Evolutionary conservation across 2,797 vertebrate species (phyloP), one percentile per base, ranked within the genome.

Genomic region (Tamandua tetradactyla): DNA sequence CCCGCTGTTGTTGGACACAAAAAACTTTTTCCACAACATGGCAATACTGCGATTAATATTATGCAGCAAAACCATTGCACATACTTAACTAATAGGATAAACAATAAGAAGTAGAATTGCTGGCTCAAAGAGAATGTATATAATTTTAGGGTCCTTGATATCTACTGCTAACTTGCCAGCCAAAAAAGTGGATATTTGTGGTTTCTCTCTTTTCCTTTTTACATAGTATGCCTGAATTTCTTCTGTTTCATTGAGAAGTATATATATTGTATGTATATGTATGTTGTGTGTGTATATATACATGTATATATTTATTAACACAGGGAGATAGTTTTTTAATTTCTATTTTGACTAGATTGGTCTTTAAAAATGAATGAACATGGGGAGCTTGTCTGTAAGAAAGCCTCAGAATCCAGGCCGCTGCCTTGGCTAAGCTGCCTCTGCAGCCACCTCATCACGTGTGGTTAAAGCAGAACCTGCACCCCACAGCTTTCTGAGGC

Each of bases 1-100:
- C 27, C 72, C 59, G 42, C 57, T 94, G 89, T 91, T 84, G 30
- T 91, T 84, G 30, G 84, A 27, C 69, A 69, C 86, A 82, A 94
- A 79, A 61, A 25, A 2, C 84, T 62, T 62, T 76, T 86, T 44
- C 61, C 37, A 42, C 30, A 62, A 49, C 40, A 47, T 78, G 86
- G 71, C 30, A 61, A 93, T 11, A 75, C 30, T 4, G 35, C 89
- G 69, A 71, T 91, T 86, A 89, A 87, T 62, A 75, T 74, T 40
- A 90, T 89, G n/a, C 79, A 79, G 86, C 87, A 91, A 90, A 93
- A 42, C 68, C 44, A 78, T 79, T 52, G 71, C 11, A 25, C 32
- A 17, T 14, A 71, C 52, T 87, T 81, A 89, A n/a, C 82, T 59
- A 30, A 88, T 79, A 30, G 37, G 74, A 47, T 86, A 75, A 80